Percentiles rank a stretch among this genome's conserved stretches.
These are phyloP conservation scores for Onychostoma macrolepis DNA, from an alignment of 2,113 vertebrate species.

Conservation along the genomic window DNA sequence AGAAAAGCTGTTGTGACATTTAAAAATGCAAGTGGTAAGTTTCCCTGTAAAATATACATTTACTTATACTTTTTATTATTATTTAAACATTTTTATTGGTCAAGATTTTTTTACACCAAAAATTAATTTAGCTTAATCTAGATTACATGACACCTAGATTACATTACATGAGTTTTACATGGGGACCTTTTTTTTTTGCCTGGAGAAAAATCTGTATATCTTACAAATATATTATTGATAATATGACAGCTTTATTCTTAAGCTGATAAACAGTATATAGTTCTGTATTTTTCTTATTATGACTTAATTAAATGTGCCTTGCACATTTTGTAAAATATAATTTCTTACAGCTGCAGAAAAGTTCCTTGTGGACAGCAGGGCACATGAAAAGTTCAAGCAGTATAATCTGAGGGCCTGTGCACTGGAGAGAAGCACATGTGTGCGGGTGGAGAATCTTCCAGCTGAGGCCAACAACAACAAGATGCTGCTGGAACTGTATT, in stretches of 20 bases:
- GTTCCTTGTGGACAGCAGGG: constrained; percentile 69
- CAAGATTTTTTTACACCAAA: background rate
- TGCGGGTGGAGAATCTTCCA: constrained; percentile 82
- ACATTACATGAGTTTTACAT: background rate
- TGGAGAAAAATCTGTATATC: background rate
- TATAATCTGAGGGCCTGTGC: constrained; percentile 66
- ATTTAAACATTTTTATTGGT: background rate
- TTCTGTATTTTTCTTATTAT: background rate
- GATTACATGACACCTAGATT: background rate
- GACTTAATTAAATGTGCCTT: background rate
- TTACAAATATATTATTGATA: background rate
- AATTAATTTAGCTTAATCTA: background rate
- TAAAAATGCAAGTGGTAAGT: constrained; percentile 73
- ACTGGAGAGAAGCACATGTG: constrained; percentile 74
- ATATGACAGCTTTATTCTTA: background rate
- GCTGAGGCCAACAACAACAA: constrained; percentile 48
- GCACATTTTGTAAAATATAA: background rate
- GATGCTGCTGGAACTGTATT: constrained; percentile 77
- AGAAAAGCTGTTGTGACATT: constrained; percentile 77
- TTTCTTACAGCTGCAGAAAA: constrained; percentile 67
- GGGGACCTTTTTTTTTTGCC: background rate
- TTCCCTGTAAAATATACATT: background rate
- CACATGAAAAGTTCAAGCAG: constrained; percentile 60
- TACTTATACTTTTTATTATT: background rate
- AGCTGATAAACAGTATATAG: background rate